These are phyloP conservation scores for Solenodon paradoxus DNA, from an alignment of 2,113 vertebrate species.

Conservation along the genomic window DNA sequence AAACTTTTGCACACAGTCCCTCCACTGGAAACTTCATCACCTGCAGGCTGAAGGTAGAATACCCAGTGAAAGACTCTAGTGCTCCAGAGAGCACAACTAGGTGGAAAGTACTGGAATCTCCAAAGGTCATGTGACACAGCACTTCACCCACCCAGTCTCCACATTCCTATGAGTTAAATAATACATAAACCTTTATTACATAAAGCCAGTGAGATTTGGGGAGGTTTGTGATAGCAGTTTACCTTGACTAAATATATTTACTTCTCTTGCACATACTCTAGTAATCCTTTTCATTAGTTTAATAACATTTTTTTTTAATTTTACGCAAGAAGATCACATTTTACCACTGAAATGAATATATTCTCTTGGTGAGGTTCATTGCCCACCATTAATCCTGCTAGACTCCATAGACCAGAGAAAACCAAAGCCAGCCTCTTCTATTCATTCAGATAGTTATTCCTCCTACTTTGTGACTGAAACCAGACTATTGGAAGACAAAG, in stretches of 20 bases:
- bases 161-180: neutral
- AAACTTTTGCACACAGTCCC: neutral
- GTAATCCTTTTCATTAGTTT: neutral
- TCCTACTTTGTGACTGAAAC: conserved; percentile 3
- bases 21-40: neutral
- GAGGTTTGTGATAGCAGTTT: neutral
- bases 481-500: neutral
- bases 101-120: neutral
- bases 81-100: neutral
- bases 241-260: neutral
- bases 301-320: neutral
- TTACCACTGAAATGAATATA: neutral
- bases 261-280: neutral
- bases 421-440: neutral
- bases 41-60: neutral
- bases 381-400: neutral
- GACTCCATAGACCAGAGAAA: neutral
- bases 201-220: neutral
- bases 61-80: neutral
- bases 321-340: neutral
- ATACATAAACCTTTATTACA: neutral
- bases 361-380: neutral
- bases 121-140: neutral
- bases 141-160: neutral
- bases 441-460: neutral